Percentiles rank a stretch among this genome's conserved stretches.
phyloP scores from a whole-genome alignment of 1,140 invertebrate species.

The Drosophila navojoa region DNA sequence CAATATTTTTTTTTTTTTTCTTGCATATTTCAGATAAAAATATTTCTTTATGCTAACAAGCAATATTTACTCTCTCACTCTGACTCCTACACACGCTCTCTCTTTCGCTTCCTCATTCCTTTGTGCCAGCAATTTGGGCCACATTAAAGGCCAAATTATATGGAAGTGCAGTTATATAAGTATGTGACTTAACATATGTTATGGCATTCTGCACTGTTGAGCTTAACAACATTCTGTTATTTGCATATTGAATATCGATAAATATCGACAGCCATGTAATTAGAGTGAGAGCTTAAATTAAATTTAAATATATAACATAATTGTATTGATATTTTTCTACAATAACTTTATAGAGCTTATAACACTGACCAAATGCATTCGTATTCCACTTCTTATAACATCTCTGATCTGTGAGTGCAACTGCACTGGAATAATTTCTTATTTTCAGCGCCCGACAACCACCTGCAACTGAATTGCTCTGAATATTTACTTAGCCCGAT shows the following conservation, averaged over 20 bases:
- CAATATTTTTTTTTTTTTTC: constrained; percentile 34
- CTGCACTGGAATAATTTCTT: not conserved
- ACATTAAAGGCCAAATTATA: not conserved
- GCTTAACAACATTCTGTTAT: too few species aligned
- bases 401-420: not conserved
- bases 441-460: not conserved
- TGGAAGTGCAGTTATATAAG: not conserved
- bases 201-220: too few species aligned
- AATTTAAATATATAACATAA: too few species aligned
- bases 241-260: not conserved
- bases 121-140: not conserved
- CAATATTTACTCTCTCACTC: not conserved
- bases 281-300: too few species aligned
- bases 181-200: not conserved
- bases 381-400: not conserved
- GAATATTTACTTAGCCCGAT: constrained; percentile 17
- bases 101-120: not conserved
- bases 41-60: constrained; percentile 15
- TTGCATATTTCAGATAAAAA: constrained; percentile 33
- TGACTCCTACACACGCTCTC: not conserved
- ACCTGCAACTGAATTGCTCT: constrained; percentile 11
- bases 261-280: not conserved
- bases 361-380: not conserved
- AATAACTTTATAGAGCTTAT: too few species aligned
- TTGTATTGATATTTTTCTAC: too few species aligned